phyloP scores from a whole-genome alignment of 1,140 invertebrate species.

The Drosophila lini region DNA sequence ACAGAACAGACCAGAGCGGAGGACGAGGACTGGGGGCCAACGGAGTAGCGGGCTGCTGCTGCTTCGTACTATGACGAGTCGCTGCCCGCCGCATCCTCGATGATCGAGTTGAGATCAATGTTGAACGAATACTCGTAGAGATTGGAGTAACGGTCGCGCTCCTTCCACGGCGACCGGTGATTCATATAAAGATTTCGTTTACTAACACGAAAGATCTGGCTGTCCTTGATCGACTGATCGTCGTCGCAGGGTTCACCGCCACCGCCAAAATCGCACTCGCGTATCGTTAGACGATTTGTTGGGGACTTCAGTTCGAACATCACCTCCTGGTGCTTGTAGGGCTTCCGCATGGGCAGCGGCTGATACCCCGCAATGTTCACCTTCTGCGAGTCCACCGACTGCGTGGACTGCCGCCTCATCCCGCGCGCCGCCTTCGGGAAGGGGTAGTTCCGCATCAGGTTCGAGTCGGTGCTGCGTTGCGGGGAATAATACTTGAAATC shows the following conservation, averaged over 20 bases:
- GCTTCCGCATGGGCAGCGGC: slow-evolving; percentile 75
- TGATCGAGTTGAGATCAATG: slow-evolving; percentile 84
- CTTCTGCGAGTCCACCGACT: slow-evolving; percentile 82
- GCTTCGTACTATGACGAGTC: slow-evolving; percentile 84
- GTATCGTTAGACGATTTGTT: slow-evolving; percentile 83
- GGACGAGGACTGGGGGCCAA: slow-evolving; percentile 19
- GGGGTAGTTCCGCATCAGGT: slow-evolving; percentile 71
- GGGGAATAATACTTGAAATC: slow-evolving; percentile 83
- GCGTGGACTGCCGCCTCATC: slow-evolving; percentile 78
- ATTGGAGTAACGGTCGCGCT: slow-evolving; percentile 84
- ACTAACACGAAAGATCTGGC: slow-evolving; percentile 84
- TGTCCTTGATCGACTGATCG: slow-evolving; percentile 84
- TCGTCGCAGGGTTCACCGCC: slow-evolving; percentile 84
- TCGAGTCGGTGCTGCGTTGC: slow-evolving; percentile 73
- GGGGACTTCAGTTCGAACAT: slow-evolving; percentile 83
- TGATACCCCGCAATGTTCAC: slow-evolving; percentile 77
- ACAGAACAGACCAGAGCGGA: slow-evolving; percentile 33
- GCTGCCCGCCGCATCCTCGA: slow-evolving; percentile 83
- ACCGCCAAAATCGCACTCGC: slow-evolving; percentile 83
- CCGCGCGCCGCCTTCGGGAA: slow-evolving; percentile 76
- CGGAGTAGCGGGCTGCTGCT: slow-evolving; percentile 64
- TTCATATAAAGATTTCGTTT: slow-evolving; percentile 85
- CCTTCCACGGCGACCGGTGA: slow-evolving; percentile 83
- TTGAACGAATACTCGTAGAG: slow-evolving; percentile 84
- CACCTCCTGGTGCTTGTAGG: slow-evolving; percentile 81